Evolutionary conservation across 2,797 vertebrate genomes (phyloP).

Genomic region (Megaceryle alcyon): DNA sequence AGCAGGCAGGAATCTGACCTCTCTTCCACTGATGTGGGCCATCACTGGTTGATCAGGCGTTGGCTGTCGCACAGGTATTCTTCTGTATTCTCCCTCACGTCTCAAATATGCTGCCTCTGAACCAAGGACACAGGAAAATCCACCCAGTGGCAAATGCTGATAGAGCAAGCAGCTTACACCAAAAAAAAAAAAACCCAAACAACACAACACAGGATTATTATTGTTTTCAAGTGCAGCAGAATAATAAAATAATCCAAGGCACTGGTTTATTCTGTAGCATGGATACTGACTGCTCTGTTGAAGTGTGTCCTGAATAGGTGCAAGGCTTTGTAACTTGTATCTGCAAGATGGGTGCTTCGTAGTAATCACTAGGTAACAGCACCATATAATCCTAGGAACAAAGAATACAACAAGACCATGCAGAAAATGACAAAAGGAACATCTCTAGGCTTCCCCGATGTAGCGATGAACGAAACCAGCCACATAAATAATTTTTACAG

Average conservation of each 20-base stretch:
- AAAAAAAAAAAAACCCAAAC: background rate
- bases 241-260: background rate
- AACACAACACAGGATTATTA: conserved; percentile 32
- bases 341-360: conserved; percentile 86
- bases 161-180: conserved; percentile 89
- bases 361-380: conserved; percentile 91
- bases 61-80: conserved; percentile 77
- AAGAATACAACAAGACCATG: background rate
- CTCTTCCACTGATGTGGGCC: conserved; percentile 84
- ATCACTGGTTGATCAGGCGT: conserved; percentile 82
- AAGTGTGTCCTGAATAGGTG: conserved; percentile 32
- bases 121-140: conserved; percentile 84
- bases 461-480: background rate
- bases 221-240: background rate
- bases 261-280: background rate
- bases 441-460: background rate
- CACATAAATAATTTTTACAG: background rate
- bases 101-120: conserved; percentile 78
- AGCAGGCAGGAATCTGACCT: conserved; percentile 81
- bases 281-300: conserved; percentile 78
- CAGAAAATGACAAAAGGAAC: background rate
- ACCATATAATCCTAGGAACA: conserved; percentile 90
- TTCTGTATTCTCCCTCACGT: conserved; percentile 73
- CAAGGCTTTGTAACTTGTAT: conserved; percentile 87
- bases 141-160: conserved; percentile 87